Conservation (phyloP, 2,888 invertebrate genomes). For the Esperia sulphurella region DNA sequence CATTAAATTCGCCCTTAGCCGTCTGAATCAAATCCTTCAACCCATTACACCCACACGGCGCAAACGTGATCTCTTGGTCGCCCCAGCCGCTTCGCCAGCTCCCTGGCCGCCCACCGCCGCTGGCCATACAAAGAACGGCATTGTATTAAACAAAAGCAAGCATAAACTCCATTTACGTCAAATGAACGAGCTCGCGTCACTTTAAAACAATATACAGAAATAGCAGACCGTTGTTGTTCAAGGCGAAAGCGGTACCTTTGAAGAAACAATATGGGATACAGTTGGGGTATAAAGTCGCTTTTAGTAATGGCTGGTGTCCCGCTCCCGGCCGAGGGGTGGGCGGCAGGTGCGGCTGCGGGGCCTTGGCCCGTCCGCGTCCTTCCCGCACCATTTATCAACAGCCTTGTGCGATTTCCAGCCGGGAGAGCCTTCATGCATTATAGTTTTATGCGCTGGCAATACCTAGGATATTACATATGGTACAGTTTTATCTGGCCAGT, state of each 20-base stretch:
- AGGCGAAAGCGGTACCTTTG: constrained; percentile 14
- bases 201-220: constrained; percentile 1
- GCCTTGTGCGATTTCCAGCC: constrained; percentile 48
- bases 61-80: constrained; percentile 37
- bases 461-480: too few relatives aligned
- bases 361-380: constrained; percentile 57
- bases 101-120: neutral
- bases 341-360: constrained; percentile 46
- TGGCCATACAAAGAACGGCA: neutral
- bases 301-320: constrained; percentile 1
- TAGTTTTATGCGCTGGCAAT: neutral
- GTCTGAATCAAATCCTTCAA: constrained; percentile 56
- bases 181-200: neutral
- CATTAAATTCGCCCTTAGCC: constrained; percentile 56
- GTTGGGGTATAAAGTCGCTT: constrained; percentile 2
- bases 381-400: constrained; percentile 52
- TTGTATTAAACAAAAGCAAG: constrained; percentile 3
- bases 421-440: constrained; percentile 10
- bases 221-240: constrained; percentile 4
- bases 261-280: constrained; percentile 12
- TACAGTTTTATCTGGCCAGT: neutral
- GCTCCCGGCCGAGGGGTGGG: constrained; percentile 22
- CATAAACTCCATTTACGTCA: constrained; percentile 5
- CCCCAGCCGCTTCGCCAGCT: constrained; percentile 21
- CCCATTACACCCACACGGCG: constrained; percentile 51